Percentiles rank a stretch among this genome's conserved stretches.
These are phyloP conservation scores for Cristatella mucedo DNA, from an alignment of 2,888 invertebrate species.

Conservation along the genomic window DNA sequence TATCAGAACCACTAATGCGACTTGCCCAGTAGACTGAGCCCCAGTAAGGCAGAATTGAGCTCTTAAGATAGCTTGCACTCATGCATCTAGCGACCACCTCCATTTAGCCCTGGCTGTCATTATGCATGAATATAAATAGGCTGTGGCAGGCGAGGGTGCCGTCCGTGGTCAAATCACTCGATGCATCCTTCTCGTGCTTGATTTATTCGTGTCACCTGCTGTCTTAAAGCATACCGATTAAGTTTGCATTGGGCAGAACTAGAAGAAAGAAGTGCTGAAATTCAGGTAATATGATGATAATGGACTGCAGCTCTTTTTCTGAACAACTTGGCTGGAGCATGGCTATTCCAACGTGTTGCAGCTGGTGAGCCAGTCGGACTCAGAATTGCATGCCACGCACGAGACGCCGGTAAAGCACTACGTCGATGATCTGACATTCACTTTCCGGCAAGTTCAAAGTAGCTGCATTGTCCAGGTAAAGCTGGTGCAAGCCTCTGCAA, in stretches of 20 bases:
- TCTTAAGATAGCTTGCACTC: neutral
- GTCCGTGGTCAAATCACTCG: too few relatives aligned
- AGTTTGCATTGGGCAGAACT: too few relatives aligned
- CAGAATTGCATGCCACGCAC: constrained; percentile 22
- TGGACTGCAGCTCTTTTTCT: too few relatives aligned
- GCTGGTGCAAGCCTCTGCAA: too few relatives aligned
- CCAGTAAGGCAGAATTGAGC: neutral
- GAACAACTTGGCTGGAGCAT: too few relatives aligned
- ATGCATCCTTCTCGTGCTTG: too few relatives aligned
- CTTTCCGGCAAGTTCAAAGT: constrained; percentile 13
- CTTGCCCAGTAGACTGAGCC: neutral
- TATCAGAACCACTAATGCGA: neutral
- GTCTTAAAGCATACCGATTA: too few relatives aligned
- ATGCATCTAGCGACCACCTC: neutral
- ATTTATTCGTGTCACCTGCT: too few relatives aligned
- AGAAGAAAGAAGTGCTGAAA: too few relatives aligned
- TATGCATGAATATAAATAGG: constrained; percentile 11
- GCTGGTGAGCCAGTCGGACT: constrained; percentile 14
- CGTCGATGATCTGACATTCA: constrained; percentile 26
- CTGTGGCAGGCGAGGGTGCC: too few relatives aligned
- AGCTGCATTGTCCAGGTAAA: constrained; percentile 10
- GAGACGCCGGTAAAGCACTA: constrained; percentile 26
- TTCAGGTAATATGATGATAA: too few relatives aligned
- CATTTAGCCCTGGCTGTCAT: constrained; percentile 11
- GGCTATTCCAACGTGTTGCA: constrained; percentile 13